Conservation (phyloP, 2,888 invertebrate species). For the Ophioninae sp. region DNA sequence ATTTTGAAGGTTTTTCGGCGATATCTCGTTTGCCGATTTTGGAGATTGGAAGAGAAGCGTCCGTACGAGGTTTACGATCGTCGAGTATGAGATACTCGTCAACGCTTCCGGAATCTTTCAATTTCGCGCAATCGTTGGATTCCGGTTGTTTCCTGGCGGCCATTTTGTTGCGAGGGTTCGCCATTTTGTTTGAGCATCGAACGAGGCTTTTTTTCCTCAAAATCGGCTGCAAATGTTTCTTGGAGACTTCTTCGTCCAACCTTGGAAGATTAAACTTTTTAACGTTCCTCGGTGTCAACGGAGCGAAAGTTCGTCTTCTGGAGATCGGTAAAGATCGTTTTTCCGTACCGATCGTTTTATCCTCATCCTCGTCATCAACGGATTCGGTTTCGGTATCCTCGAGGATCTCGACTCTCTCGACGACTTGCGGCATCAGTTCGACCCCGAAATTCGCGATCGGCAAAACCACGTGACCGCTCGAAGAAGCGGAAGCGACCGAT, state of each 20-base stretch:
- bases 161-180: neutral
- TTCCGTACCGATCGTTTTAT: constrained; percentile 62
- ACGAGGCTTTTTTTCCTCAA: neutral
- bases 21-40: constrained; percentile 35
- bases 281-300: constrained; percentile 50
- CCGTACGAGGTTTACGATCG: constrained; percentile 77
- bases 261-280: constrained; percentile 72
- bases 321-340: constrained; percentile 69
- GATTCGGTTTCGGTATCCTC: constrained; percentile 81
- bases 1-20: constrained; percentile 74
- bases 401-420: constrained; percentile 81
- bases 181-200: constrained; percentile 20
- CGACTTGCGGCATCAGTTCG: constrained; percentile 78
- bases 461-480: constrained; percentile 78
- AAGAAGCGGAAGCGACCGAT: constrained; percentile 83
- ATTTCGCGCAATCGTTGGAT: constrained; percentile 69
- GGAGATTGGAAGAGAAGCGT: neutral
- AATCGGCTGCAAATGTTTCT: neutral
- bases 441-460: constrained; percentile 76
- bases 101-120: constrained; percentile 75
- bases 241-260: constrained; percentile 62
- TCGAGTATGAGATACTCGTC: constrained; percentile 78
- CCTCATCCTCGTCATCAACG: constrained; percentile 75
- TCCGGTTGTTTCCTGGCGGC: constrained; percentile 71
- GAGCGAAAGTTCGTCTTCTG: constrained; percentile 65